phyloP scores from a whole-genome alignment of 2,113 vertebrate species.

The Apistogramma diplotaenia region DNA sequence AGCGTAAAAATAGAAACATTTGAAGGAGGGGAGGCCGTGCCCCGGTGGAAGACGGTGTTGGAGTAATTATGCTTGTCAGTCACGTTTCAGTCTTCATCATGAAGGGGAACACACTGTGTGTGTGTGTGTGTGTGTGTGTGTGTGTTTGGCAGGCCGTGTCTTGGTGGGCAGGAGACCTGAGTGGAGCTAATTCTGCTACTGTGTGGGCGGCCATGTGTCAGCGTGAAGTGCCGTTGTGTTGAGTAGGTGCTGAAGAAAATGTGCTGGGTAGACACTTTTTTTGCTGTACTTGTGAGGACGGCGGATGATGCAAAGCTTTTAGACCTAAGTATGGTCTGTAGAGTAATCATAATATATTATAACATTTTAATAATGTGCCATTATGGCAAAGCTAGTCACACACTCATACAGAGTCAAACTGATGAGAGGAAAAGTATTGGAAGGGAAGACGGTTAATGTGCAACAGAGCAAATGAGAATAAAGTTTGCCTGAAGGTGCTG shows the following conservation, averaged over 20 bases:
- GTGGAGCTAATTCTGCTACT: constrained; percentile 63
- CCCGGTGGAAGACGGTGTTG: background rate
- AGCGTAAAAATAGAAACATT: constrained; percentile 7
- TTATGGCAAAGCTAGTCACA: background rate
- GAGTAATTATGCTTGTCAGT: constrained; percentile 49
- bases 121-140: background rate
- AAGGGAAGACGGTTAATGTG: background rate
- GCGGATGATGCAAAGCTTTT: background rate
- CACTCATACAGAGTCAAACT: background rate
- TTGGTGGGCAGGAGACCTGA: constrained; percentile 48
- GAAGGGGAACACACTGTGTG: background rate
- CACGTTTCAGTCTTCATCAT: constrained; percentile 5
- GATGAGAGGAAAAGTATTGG: background rate
- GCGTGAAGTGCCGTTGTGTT: constrained; percentile 29
- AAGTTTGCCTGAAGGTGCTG: background rate
- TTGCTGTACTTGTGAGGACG: background rate
- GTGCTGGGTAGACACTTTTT: background rate
- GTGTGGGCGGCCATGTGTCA: constrained; percentile 63
- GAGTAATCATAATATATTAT: background rate
- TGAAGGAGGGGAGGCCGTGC: constrained; percentile 12
- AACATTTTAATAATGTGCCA: background rate
- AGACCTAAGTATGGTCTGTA: background rate
- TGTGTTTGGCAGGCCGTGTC: constrained; percentile 30
- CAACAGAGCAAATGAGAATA: background rate
- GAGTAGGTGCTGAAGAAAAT: constrained; percentile 27